Base-by-base conservation (phyloP, 1,140 invertebrate species). In the Lucilia cuprina region DNA sequence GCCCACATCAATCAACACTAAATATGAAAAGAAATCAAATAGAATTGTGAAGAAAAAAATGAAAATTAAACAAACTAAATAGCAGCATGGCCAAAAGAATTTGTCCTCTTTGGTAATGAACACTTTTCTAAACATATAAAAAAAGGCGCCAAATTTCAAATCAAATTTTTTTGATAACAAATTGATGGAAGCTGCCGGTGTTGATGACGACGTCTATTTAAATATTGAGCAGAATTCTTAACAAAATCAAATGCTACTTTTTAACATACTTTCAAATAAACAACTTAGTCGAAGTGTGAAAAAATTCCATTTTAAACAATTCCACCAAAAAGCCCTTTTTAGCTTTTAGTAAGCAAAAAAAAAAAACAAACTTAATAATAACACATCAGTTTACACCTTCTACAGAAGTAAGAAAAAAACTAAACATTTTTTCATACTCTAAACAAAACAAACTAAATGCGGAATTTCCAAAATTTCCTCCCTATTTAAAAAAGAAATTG, bases 321-420 rank as follows among this genome's bases (percentile, higher is more conserved):
- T 25, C 25, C 5, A 21, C 4, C 21, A 70, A 70, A 21, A 70
- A 70, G 9, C n/a, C 19, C 65, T 70, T 70, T 25, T 70, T 70
- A 70, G 65, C 65, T 70, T 70, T 70, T 8, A 70, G n/a, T n/a
- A n/a, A n/a, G n/a, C n/a, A n/a, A n/a, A n/a, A n/a, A n/a, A 19
- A 19, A 65, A 65, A 70, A 70, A 9, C 1, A 70, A 70, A 70
- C 17, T 19, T 70, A 17, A 19, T 70, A 5, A 12, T 70, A 21
- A 25, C 77, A 80, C 9, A 80, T 80, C 41, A 50, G n/a, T 7
- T 50, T 80, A 80, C 77, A 80, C 77, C 75, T 78, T 14, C n/a
- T 35, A 34, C 12, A 75, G 17, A 55, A 55, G 7, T 55, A 17
- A 17, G 4, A 55, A 14, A 55, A 55, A 14, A 55, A 13, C 50